Evolutionary conservation across 2,113 vertebrate species (phyloP).

Genomic region (Phylloscopus trochilus): DNA sequence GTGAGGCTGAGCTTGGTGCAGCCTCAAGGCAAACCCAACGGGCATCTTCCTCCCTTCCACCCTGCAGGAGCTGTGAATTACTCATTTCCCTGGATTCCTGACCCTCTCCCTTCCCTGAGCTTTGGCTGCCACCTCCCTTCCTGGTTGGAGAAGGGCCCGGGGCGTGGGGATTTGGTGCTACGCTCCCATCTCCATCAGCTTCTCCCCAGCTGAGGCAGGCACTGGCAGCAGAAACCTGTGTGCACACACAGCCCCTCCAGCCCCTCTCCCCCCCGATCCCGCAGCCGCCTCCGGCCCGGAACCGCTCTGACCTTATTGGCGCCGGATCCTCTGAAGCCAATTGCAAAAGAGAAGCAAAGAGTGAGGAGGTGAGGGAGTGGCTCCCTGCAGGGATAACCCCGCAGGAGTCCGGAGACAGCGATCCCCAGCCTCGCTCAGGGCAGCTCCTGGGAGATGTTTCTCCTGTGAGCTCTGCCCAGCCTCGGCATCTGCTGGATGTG

Average conservation of each 20-base stretch:
- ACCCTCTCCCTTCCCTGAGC: background rate
- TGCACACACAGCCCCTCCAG: background rate
- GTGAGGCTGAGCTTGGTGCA: background rate
- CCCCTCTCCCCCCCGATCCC: background rate
- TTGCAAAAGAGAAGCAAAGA: slow-evolving; percentile 76
- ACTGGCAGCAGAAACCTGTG: slow-evolving; percentile 31
- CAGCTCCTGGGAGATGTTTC: rapidly evolving
- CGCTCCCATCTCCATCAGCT: background rate
- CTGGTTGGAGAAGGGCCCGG: background rate
- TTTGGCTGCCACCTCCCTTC: background rate
- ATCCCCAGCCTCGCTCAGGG: background rate
- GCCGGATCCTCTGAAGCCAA: slow-evolving; percentile 77
- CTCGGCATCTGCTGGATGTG: background rate
- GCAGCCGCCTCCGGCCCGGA: background rate
- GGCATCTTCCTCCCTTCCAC: background rate
- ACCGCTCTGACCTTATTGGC: slow-evolving; percentile 70
- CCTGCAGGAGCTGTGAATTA: background rate
- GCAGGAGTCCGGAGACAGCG: background rate
- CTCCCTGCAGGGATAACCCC: background rate
- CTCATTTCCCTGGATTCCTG: background rate
- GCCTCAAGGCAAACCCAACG: rapidly evolving
- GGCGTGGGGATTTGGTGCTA: rapidly evolving
- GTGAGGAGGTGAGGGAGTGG: slow-evolving; percentile 42
- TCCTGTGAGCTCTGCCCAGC: background rate
- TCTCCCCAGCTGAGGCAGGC: background rate